phyloP scores from a whole-genome alignment of 2,888 invertebrate species.

The Caenorhabditis sp. region DNA sequence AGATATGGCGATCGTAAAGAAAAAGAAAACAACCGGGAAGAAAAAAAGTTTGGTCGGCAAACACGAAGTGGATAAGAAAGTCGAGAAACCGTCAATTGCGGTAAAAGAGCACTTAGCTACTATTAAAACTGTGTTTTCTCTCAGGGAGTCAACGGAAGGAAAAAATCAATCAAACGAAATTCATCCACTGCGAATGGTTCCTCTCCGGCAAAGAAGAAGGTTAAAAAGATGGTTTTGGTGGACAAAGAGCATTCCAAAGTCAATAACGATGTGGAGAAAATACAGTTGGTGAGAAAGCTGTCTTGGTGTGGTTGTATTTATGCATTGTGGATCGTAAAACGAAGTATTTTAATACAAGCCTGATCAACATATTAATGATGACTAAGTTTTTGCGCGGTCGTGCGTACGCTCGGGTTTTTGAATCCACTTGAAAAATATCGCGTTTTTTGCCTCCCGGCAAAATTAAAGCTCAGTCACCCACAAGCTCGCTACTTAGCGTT shows the following conservation, averaged over 20 bases:
- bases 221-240: slow-evolving; percentile 29
- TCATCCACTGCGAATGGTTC: neutral
- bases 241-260: slow-evolving; percentile 16
- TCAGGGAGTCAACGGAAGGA: slow-evolving; percentile 24
- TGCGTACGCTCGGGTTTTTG: too few species aligned
- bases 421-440: too few species aligned
- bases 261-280: slow-evolving; percentile 24
- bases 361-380: too few species aligned
- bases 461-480: too few species aligned
- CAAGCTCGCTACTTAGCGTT: too few species aligned
- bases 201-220: slow-evolving; percentile 23
- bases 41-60: neutral
- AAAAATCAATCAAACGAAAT: slow-evolving; percentile 7
- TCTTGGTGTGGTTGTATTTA: too few species aligned
- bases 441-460: too few species aligned
- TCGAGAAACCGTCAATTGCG: slow-evolving; percentile 14
- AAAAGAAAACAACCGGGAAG: slow-evolving; percentile 31
- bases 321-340: too few species aligned
- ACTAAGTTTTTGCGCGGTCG: too few species aligned
- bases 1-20: slow-evolving; percentile 54
- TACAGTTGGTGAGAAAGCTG: slow-evolving; percentile 1
- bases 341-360: too few species aligned
- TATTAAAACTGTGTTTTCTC: too few species aligned
- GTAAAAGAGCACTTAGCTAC: neutral
- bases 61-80: slow-evolving; percentile 20